Conservation (phyloP, 1,140 invertebrate species). For the Mercenaria mercenaria region DNA sequence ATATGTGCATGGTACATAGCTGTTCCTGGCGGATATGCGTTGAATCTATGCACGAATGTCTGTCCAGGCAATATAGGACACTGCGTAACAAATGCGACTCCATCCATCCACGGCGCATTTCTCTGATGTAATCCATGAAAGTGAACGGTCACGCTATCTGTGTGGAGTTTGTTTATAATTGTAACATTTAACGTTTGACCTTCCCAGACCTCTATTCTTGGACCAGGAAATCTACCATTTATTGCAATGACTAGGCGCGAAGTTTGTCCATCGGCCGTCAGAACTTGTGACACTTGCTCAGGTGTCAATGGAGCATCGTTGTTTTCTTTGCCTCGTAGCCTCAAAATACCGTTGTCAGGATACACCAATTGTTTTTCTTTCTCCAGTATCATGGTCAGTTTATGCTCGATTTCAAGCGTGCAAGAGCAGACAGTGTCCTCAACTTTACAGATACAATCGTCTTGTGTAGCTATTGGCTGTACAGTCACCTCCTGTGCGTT, state of each 20-base stretch:
- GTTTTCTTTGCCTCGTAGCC: neutral
- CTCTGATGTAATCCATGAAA: slow-evolving; percentile 94
- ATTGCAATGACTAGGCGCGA: slow-evolving; percentile 73
- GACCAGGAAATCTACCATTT: slow-evolving; percentile 80
- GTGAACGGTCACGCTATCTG: slow-evolving; percentile 93
- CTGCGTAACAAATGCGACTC: slow-evolving; percentile 95
- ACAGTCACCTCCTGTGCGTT: neutral
- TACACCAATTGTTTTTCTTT: slow-evolving; percentile 27
- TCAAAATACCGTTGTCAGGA: neutral
- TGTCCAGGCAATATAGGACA: slow-evolving; percentile 95
- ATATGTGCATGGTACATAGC: slow-evolving; percentile 83
- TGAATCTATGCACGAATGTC: slow-evolving; percentile 92
- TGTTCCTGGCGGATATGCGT: slow-evolving; percentile 76
- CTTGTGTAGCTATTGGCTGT: neutral
- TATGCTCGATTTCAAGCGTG: slow-evolving; percentile 31
- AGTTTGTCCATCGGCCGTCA: slow-evolving; percentile 76
- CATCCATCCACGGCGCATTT: slow-evolving; percentile 95
- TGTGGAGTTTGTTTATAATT: slow-evolving; percentile 93
- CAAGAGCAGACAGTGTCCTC: slow-evolving; percentile 9
- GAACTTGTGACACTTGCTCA: slow-evolving; percentile 15
- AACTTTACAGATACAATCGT: slow-evolving; percentile 17
- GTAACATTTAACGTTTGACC: slow-evolving; percentile 94
- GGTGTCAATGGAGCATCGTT: neutral
- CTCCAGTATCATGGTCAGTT: slow-evolving; percentile 47
- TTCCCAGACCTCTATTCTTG: slow-evolving; percentile 91